Evolutionary conservation across 2,888 invertebrate genomes (phyloP).

Genomic region (Apotomis betuletana): DNA sequence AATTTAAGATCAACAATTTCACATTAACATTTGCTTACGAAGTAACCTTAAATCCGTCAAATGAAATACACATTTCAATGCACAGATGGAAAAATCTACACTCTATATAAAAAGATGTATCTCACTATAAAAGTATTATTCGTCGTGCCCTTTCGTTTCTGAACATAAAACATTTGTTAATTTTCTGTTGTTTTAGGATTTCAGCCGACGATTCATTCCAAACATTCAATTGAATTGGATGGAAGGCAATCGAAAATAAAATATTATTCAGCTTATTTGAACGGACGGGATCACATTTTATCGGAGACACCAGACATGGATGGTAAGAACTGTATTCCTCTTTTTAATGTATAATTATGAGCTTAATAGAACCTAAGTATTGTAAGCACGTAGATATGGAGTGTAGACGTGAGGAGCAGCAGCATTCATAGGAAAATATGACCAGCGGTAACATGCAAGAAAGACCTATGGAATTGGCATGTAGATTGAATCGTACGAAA

Average conservation of each 20-base stretch:
- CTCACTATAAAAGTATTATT: too few species aligned
- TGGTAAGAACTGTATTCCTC: neutral
- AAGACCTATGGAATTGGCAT: too few species aligned
- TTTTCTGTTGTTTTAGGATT: conserved; percentile 49
- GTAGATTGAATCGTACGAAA: too few species aligned
- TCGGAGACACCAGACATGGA: neutral
- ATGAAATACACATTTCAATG: neutral
- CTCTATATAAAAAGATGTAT: too few species aligned
- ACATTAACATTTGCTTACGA: neutral
- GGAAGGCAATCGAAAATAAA: conserved; percentile 9
- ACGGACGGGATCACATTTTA: neutral
- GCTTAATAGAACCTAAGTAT: too few species aligned
- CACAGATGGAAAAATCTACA: too few species aligned
- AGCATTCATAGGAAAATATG: too few species aligned
- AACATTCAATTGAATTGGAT: conserved; percentile 23
- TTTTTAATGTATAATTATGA: neutral
- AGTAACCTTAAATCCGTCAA: neutral
- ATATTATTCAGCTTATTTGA: conserved; percentile 1
- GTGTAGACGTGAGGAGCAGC: too few species aligned
- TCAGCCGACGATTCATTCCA: conserved; percentile 48
- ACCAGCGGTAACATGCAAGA: too few species aligned
- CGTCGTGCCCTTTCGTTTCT: too few species aligned
- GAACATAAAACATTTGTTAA: neutral
- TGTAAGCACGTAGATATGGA: too few species aligned
- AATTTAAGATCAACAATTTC: conserved; percentile 46